phyloP scores from a whole-genome alignment of 2,113 vertebrate genomes.

The Lynx canadensis region DNA sequence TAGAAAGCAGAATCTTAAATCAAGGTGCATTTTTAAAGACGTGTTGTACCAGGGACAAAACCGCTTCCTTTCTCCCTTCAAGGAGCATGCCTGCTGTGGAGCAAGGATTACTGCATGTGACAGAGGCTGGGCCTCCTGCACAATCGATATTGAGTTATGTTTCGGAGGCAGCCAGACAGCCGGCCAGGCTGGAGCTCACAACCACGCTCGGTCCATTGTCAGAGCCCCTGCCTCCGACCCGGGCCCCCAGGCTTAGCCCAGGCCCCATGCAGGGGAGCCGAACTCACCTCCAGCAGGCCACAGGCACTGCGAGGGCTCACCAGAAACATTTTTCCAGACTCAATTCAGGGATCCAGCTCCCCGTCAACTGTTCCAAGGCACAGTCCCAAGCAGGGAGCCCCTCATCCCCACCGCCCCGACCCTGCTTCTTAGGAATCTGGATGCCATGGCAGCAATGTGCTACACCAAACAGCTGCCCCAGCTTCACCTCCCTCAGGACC shows the following conservation, averaged over 20 bases:
- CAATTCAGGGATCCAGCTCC: not conserved
- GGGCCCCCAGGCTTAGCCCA: not conserved
- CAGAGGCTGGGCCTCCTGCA: not conserved
- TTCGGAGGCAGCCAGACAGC: not conserved
- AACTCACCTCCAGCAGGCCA: not conserved
- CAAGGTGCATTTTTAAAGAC: slow-evolving; percentile 72
- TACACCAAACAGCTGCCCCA: not conserved
- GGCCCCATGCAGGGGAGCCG: not conserved
- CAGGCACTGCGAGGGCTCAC: not conserved
- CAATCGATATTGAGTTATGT: not conserved
- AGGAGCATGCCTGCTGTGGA: slow-evolving; percentile 64
- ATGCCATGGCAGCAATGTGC: not conserved
- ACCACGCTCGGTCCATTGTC: not conserved
- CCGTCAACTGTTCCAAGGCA: not conserved
- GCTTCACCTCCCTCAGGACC: not conserved
- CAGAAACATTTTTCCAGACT: not conserved
- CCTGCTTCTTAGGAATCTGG: not conserved
- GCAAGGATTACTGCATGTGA: not conserved
- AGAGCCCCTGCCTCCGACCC: not conserved
- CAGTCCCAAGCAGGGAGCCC: not conserved
- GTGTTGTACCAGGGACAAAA: slow-evolving; percentile 74
- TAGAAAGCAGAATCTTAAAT: slow-evolving; percentile 68
- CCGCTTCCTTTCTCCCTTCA: slow-evolving; percentile 75
- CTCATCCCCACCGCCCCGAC: too few relatives aligned
- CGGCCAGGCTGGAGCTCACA: not conserved